These are phyloP conservation scores for Platichthys stellatus DNA, from an alignment of 2,113 vertebrate species.

Conservation along the genomic window DNA sequence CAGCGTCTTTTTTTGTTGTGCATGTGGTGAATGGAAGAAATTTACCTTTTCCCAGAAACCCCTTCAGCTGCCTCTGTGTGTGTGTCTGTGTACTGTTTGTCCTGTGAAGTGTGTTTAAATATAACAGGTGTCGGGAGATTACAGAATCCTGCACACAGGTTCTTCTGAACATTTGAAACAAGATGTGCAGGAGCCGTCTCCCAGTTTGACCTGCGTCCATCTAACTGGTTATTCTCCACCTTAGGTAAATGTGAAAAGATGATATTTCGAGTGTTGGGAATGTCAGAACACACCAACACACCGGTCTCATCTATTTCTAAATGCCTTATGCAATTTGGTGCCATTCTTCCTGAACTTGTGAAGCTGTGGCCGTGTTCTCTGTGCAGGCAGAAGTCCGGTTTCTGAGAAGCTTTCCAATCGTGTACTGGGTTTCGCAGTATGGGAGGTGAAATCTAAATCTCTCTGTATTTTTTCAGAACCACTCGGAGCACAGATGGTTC, in stretches of 20 bases:
- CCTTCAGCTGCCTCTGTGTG: neutral
- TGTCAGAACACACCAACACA: neutral
- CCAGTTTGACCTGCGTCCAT: neutral
- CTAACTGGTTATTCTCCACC: neutral
- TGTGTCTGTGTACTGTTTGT: neutral
- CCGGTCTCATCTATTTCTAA: neutral
- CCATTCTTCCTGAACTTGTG: neutral
- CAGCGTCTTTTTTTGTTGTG: neutral
- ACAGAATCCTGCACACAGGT: neutral
- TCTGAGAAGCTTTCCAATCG: slow-evolving; percentile 31
- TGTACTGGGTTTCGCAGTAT: slow-evolving; percentile 10
- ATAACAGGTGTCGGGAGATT: no score
- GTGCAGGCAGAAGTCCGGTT: slow-evolving; percentile 7
- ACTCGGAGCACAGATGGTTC: slow-evolving; percentile 49
- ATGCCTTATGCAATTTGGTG: no score
- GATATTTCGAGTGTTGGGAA: neutral
- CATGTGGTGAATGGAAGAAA: no score
- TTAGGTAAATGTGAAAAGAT: no score
- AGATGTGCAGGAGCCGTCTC: neutral
- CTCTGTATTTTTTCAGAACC: slow-evolving; percentile 29
- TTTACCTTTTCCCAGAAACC: slow-evolving; percentile 21
- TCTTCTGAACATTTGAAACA: neutral
- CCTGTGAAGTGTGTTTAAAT: no score
- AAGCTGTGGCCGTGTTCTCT: neutral
- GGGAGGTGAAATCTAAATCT: slow-evolving; percentile 27